phyloP scores from a whole-genome alignment of 2,888 invertebrate genomes.

The Cryptocheilus praepositus region DNA sequence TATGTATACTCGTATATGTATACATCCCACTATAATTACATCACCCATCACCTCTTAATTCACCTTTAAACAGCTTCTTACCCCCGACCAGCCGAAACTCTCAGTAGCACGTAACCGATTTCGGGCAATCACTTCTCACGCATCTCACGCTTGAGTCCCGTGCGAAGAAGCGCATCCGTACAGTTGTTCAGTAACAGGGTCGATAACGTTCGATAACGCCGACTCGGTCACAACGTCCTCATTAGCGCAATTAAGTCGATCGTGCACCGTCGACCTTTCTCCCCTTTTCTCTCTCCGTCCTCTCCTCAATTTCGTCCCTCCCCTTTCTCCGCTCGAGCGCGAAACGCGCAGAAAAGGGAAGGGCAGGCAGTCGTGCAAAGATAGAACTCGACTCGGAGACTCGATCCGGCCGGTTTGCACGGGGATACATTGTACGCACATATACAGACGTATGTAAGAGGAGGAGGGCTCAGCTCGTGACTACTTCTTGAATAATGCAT shows the following conservation, averaged over 20 bases:
- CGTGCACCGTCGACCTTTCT: conserved; percentile 22
- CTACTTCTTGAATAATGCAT: conserved; percentile 65
- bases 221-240: conserved; percentile 35
- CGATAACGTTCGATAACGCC: conserved; percentile 31
- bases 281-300: conserved; percentile 19
- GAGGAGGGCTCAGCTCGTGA: conserved; percentile 43
- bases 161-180: neutral
- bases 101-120: too few species aligned
- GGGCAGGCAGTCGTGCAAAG: too few species aligned
- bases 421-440: neutral
- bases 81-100: too few species aligned
- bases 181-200: conserved; percentile 4
- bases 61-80: too few species aligned
- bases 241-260: conserved; percentile 47
- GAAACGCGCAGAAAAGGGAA: too few species aligned
- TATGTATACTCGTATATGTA: too few species aligned
- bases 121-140: too few species aligned
- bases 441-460: neutral
- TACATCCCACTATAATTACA: too few species aligned
- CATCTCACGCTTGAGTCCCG: too few species aligned
- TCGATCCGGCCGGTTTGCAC: conserved; percentile 6
- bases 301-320: neutral
- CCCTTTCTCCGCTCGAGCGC: neutral
- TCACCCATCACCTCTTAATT: too few species aligned
- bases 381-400: neutral